phyloP scores from a whole-genome alignment of 92 coral and sea anemone species.

The Zoanthus solanderi region DNA sequence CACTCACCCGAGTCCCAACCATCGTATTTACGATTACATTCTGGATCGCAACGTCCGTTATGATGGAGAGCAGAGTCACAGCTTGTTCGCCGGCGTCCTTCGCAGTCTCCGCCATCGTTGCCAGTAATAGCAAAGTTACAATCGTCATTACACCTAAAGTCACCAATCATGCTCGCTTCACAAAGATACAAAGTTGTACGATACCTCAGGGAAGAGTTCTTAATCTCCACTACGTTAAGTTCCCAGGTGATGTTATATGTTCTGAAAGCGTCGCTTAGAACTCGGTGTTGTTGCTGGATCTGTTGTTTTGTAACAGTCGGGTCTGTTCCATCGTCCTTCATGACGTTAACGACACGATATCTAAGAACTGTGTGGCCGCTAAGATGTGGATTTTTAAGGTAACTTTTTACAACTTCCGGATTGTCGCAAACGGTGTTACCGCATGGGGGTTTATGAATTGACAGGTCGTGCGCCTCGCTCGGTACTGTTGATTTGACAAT shows the following conservation, averaged over 20 bases:
- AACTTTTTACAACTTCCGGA: slow-evolving; percentile 93
- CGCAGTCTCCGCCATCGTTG: slow-evolving; percentile 93
- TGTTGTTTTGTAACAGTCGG: slow-evolving; percentile 80
- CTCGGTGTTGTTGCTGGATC: slow-evolving; percentile 68
- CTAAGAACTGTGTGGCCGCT: slow-evolving; percentile 74
- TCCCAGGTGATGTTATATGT: slow-evolving; percentile 84
- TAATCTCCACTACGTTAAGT: slow-evolving; percentile 59
- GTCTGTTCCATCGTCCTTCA: slow-evolving; percentile 85
- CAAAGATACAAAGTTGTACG: slow-evolving; percentile 81
- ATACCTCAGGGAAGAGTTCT: slow-evolving; percentile 80
- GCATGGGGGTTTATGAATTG: slow-evolving; percentile 93
- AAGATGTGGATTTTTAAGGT: slow-evolving; percentile 74
- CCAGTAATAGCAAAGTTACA: slow-evolving; percentile 83
- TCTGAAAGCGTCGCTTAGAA: slow-evolving; percentile 70
- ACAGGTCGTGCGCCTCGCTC: slow-evolving; percentile 87
- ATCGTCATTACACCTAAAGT: slow-evolving; percentile 68
- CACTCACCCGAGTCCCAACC: slow-evolving; percentile 96
- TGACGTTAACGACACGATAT: slow-evolving; percentile 84
- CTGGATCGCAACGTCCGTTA: slow-evolving; percentile 93
- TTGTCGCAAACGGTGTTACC: slow-evolving; percentile 96
- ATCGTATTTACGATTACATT: slow-evolving; percentile 78
- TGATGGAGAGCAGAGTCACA: slow-evolving; percentile 84
- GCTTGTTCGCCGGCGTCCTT: slow-evolving; percentile 65
- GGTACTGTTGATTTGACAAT: slow-evolving; percentile 85
- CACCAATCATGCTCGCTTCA: slow-evolving; percentile 79